phyloP scores from a whole-genome alignment of 2,888 invertebrate species.

The Drosophila dives region DNA sequence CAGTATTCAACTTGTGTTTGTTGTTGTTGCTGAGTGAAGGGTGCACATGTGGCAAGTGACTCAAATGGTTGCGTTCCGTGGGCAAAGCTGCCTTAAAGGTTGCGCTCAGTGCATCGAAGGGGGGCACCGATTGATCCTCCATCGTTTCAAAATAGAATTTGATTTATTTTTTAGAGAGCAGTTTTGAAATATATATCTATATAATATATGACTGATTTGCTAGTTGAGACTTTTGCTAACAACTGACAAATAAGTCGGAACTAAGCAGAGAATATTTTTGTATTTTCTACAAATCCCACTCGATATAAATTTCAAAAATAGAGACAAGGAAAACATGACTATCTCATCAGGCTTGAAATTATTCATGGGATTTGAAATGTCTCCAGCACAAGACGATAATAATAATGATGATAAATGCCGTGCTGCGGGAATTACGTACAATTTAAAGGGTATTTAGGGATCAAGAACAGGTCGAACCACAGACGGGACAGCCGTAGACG shows the following conservation, averaged over 20 bases:
- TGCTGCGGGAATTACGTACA: conserved; percentile 66
- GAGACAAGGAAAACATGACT: conserved; percentile 1
- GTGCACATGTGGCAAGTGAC: not conserved
- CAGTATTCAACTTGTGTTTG: not conserved
- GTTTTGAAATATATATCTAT: not conserved
- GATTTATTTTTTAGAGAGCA: not conserved
- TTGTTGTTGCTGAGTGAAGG: not conserved
- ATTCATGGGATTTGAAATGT: conserved; percentile 46
- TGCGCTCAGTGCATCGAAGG: not conserved
- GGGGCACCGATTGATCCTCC: not conserved
- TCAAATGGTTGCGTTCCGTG: not conserved
- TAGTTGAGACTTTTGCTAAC: not conserved
- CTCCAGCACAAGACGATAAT: conserved; percentile 45
- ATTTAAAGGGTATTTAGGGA: conserved; percentile 79
- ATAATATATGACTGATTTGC: not conserved
- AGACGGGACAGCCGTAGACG: conserved; percentile 25
- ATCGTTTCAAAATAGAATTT: not conserved
- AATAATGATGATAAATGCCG: conserved; percentile 67
- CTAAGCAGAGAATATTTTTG: not conserved
- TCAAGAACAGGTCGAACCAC: conserved; percentile 20
- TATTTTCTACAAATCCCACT: not conserved
- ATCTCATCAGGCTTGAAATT: conserved; percentile 50
- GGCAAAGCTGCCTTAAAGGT: not conserved
- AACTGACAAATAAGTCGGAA: not conserved
- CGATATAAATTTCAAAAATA: conserved; percentile 8